Evolutionary conservation across 2,888 invertebrate species (phyloP).

Genomic region (Caenorhabditis afra): DNA sequence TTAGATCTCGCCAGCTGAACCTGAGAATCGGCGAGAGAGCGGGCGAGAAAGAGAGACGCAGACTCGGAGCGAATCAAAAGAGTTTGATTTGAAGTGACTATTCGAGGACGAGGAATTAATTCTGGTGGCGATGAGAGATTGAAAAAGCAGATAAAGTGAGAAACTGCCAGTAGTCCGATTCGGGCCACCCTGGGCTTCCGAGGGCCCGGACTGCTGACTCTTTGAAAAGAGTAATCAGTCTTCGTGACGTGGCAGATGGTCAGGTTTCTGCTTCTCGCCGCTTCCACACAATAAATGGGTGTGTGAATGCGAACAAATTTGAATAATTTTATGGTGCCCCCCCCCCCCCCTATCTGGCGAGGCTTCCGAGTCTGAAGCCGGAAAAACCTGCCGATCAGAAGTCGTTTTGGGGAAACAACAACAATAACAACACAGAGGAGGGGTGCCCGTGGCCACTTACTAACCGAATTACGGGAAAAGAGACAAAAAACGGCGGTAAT

Average conservation of each 20-base stretch:
- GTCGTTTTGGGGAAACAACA: slow-evolving; percentile 14
- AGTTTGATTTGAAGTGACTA: slow-evolving; percentile 58
- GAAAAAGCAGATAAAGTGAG: slow-evolving; percentile 7
- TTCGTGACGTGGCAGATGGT: slow-evolving; percentile 45
- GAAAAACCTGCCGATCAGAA: slow-evolving; percentile 10
- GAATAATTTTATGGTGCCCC: slow-evolving; percentile 50
- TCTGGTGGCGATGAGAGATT: neutral
- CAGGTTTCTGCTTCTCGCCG: no score
- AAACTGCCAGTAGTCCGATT: neutral
- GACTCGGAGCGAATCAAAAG: slow-evolving; percentile 13
- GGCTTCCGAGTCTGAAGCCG: neutral
- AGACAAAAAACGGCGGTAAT: slow-evolving; percentile 13
- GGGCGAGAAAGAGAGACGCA: slow-evolving; percentile 40
- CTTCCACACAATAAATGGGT: neutral
- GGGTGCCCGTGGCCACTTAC: slow-evolving; percentile 25
- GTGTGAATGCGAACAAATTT: slow-evolving; percentile 36
- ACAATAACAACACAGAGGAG: slow-evolving; percentile 1
- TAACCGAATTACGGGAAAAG: slow-evolving; percentile 47
- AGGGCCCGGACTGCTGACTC: neutral
- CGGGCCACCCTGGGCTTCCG: neutral
- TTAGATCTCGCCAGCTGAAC: slow-evolving; percentile 25
- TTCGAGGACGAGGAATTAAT: slow-evolving; percentile 25
- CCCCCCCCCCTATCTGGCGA: no score
- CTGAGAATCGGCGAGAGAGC: slow-evolving; percentile 17
- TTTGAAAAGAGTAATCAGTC: neutral